Base-by-base conservation (phyloP, 2,888 invertebrate genomes). In the Timema cristinae region DNA sequence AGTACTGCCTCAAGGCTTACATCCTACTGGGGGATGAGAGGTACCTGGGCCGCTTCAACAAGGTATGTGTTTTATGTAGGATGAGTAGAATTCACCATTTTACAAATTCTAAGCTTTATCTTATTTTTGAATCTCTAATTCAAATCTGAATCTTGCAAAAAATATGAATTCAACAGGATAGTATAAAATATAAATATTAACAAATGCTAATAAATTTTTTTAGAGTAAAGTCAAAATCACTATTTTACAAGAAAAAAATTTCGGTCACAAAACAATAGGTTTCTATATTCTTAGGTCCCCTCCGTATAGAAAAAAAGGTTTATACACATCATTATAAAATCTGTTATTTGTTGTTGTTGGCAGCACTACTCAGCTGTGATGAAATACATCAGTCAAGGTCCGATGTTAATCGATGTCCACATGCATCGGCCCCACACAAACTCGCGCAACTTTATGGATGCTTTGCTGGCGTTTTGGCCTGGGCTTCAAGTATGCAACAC, bases 391-490 rank as follows among this genome's bases (percentile, higher is more conserved):
- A 97, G 94, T 81, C 91, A 95, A 81, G 97, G 98, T 6, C 98
- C 98, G 0, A 90, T 97, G 87, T 86, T 98, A 81, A 84, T 98
- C 70, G 98, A 98, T 80, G 98, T 99, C 11, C 91, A 94, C 76
- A 97, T 97, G 97, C 97, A 97, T 81, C 87, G 95, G 77, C 98
- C 98, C 0, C 93, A 95, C 79, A 92, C 96, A 1, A 95, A 95
- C 80, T 93, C 97, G 0, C 89, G 95, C 72, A 95, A 97, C 83
- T 98, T 95, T 81, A 98, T 99, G 97, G 98, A 99, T 83, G 92
- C 98, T 0, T 83, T 99, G 73, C 85, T 97, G 66, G 98, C 98
- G 7, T 99, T 99, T 83, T 99, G 98, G 98, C 98, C 98, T 0
- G 98, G 98, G 0, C 84, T 99, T 15, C 97, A 98, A 85, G 94